Evolutionary conservation across 2,888 invertebrate species (phyloP), one percentile per base, ranked within the genome.

Genomic region (Leptura quadrifasciata): DNA sequence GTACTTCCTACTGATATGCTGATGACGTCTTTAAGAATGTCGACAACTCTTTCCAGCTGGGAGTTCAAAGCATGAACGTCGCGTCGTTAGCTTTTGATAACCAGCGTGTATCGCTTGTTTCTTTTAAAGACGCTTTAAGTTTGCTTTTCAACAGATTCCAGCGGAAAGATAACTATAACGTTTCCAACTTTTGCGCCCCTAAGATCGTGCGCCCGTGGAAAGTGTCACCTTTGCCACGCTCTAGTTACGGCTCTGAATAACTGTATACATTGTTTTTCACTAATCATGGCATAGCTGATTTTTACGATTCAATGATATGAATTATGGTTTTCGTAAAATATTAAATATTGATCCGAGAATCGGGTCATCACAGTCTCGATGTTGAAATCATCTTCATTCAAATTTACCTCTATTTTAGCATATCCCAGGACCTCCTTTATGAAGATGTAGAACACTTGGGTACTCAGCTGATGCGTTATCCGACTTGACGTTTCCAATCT

Each of bases 401-500:
- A 83, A 2, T 88, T 80, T 5, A 91, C 85, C 15, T 85, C 84
- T 1, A 92, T 88, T 54, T 88, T 87, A 0, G 89, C 83, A 82
- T 91, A 92, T 9, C 89, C 89, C 24, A 91, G 82, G 39, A 91
- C 85, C 82, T 88, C 89, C 61, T 91, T 89, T 10, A 93, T 84
- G 80, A 92, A 92, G 73, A 93, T 92, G 75, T 89, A 91, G 87
- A 92, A 92, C 61, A 93, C 90, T 78, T 91, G 89, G 0, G 92
- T 91, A 39, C 89, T 89, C 54, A 94, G 85, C 75, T 91, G 91
- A 82, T 94, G 93, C 0, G 91, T 90, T 9, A 91, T 84, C 69
- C 92, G 88, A 35, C 88, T 88, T 0, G 93, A 91, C 0, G 91
- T 89, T 84, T 93, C 92, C 72, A 94, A 86, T 0, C 88, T 89